Conservation (phyloP, 2,797 vertebrate species). For the Pseudotriccus pelzelni region DNA sequence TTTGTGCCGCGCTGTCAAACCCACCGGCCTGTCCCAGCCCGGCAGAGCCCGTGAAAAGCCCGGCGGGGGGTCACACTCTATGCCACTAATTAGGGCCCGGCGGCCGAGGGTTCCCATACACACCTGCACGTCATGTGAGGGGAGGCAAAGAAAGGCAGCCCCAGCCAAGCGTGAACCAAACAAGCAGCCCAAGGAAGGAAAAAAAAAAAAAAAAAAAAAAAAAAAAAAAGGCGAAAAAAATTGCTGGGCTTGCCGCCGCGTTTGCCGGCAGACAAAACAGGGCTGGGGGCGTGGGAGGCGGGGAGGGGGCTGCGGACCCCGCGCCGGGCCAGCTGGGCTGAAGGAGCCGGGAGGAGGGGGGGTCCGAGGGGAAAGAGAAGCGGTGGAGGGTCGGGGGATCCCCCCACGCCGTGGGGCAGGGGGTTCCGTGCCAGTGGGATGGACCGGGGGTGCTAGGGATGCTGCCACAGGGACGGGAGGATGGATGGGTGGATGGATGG, state of each 20-base stretch:
- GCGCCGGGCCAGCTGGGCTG: background rate
- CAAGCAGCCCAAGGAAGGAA: background rate
- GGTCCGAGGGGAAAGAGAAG: background rate
- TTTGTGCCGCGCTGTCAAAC: slow-evolving; percentile 59
- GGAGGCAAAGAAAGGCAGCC: slow-evolving; percentile 8
- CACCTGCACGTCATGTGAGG: slow-evolving; percentile 91
- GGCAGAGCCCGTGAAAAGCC: slow-evolving; percentile 78
- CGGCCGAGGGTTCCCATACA: slow-evolving; percentile 83
- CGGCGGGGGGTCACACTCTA: slow-evolving; percentile 80
- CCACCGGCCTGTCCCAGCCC: slow-evolving; percentile 25
- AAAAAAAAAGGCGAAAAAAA: background rate
- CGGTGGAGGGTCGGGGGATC: background rate
- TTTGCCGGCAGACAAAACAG: background rate
- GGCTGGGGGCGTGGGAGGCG: background rate
- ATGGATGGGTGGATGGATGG: background rate
- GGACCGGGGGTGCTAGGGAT: background rate
- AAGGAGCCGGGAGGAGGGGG: background rate
- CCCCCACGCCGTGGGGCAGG: background rate
- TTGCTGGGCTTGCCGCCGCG: background rate
- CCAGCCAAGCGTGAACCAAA: slow-evolving; percentile 63
- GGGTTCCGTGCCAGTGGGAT: background rate
- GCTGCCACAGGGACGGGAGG: too few relatives aligned
- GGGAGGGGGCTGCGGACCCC: background rate
- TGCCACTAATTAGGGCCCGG: slow-evolving; percentile 90
- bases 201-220: too few relatives aligned